Conservation (phyloP, 2,888 invertebrate species). For the Isoperla grammatica region DNA sequence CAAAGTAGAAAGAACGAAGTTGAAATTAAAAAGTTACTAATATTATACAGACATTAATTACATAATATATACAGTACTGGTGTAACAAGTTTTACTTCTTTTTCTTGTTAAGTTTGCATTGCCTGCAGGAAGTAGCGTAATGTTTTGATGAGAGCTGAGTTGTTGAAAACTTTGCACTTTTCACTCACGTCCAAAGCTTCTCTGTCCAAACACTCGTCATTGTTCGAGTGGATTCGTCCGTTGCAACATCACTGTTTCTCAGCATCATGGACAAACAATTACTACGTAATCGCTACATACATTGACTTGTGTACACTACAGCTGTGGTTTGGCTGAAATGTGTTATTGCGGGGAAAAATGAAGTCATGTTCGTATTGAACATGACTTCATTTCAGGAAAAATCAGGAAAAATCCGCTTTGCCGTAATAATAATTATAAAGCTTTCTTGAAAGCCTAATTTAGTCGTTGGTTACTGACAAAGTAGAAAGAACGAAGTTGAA, state of each 20-base stretch:
- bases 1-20: slow-evolving; percentile 6
- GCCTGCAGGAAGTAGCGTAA: neutral
- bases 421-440: slow-evolving; percentile 1
- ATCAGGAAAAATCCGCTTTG: slow-evolving; percentile 3
- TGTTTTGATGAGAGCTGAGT: neutral
- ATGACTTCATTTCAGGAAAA: neutral
- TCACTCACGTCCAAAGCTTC: neutral
- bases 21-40: slow-evolving; percentile 18
- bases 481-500: slow-evolving; percentile 13
- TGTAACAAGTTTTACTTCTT: slow-evolving; percentile 7
- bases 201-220: no score
- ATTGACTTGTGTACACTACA: no score
- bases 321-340: no score
- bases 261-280: no score
- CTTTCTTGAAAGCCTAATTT: neutral
- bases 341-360: no score
- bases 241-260: no score
- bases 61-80: neutral
- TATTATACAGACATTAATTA: slow-evolving; percentile 16
- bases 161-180: neutral
- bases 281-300: no score
- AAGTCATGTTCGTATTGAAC: no score
- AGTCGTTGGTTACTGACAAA: neutral
- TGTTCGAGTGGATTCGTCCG: no score
- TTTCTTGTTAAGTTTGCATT: neutral